A percentile compares a stretch with the other conserved stretches of the same genome.
Conservation (phyloP, 2,113 vertebrate species). For the Dolichotis patagonum region DNA sequence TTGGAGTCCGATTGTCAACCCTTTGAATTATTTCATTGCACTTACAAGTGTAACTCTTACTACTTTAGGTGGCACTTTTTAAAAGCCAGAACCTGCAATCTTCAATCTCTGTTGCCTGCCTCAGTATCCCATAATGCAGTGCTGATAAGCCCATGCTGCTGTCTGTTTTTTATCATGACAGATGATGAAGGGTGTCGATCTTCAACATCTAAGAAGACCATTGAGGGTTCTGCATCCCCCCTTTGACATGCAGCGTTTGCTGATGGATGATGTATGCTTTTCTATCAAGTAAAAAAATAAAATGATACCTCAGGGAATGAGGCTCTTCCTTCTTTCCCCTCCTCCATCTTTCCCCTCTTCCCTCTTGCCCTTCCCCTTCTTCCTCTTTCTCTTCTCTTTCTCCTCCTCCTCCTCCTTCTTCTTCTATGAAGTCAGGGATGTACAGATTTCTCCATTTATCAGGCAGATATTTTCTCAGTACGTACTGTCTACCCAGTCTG, state of each 20-base stretch:
- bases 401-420: no score
- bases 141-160: fast-evolving
- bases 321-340: no score
- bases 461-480: fast-evolving
- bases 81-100: background rate
- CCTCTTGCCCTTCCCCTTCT: no score
- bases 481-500: fast-evolving
- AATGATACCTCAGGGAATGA: fast-evolving
- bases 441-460: no score
- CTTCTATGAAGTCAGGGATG: background rate
- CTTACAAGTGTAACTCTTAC: background rate
- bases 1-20: background rate
- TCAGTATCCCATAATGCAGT: background rate
- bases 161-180: background rate
- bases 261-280: fast-evolving
- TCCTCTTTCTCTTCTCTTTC: no score
- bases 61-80: background rate
- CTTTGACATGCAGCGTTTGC: fast-evolving
- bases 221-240: fast-evolving
- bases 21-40: background rate
- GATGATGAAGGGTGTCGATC: fast-evolving
- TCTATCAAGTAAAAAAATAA: background rate
- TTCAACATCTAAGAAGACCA: background rate
- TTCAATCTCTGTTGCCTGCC: background rate
- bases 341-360: no score